phyloP scores from a whole-genome alignment of 2,888 invertebrate genomes.

The Saturnia pavonia region DNA sequence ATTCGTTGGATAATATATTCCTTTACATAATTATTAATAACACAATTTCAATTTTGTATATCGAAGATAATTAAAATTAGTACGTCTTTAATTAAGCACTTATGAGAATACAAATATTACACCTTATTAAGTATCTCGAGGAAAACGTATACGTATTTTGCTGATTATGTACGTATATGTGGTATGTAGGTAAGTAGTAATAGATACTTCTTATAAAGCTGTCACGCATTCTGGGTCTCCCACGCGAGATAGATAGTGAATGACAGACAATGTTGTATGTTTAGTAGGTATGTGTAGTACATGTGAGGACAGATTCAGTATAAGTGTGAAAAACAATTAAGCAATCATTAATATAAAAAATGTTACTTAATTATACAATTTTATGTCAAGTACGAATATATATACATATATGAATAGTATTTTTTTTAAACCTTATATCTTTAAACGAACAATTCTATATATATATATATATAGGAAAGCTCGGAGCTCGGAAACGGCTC shows the following conservation, averaged over 20 bases:
- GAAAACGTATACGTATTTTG: background rate
- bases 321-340: background rate
- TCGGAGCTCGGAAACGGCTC: no score
- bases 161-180: background rate
- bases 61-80: background rate
- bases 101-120: background rate
- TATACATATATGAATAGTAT: no score
- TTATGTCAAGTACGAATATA: no score
- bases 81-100: background rate
- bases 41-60: no score
- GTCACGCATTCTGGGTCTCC: slow-evolving; percentile 10
- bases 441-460: no score
- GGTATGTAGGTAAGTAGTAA: background rate
- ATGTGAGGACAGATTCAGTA: background rate
- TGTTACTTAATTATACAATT: no score
- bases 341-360: background rate
- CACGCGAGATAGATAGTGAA: slow-evolving; percentile 6
- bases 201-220: slow-evolving; percentile 8
- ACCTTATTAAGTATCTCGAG: slow-evolving; percentile 6
- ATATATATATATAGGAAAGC: no score
- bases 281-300: background rate
- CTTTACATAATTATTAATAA: background rate
- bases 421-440: no score
- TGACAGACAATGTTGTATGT: background rate
- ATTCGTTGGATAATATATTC: background rate